A percentile compares a stretch with the other conserved stretches of the same genome.
phyloP scores from a whole-genome alignment of 2,797 vertebrate species.

The Gila robusta region DNA sequence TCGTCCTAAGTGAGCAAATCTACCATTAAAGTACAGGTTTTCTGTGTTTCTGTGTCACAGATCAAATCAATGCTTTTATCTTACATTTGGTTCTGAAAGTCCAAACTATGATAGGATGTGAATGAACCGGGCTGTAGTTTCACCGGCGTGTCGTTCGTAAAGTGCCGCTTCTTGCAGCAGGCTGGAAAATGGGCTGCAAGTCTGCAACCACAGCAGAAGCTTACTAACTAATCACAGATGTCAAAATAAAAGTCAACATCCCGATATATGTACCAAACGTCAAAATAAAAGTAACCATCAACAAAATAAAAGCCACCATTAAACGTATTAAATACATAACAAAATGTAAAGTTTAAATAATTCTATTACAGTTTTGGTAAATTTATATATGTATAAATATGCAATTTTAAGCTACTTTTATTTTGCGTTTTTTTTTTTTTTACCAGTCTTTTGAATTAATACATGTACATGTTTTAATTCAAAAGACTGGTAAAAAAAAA shows the following conservation, averaged over 20 bases:
- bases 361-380: neutral
- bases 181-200: neutral
- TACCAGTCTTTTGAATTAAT: neutral
- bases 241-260: conserved; percentile 43
- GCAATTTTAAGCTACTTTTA: neutral
- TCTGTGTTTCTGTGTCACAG: neutral
- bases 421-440: neutral
- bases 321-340: neutral
- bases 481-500: too few species aligned
- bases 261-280: neutral
- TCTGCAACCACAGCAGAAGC: conserved; percentile 3
- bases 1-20: neutral
- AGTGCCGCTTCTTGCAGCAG: conserved; percentile 21
- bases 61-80: neutral
- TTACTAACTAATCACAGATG: conserved; percentile 5
- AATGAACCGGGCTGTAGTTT: conserved; percentile 1
- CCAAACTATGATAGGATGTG: neutral
- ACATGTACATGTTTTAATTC: neutral
- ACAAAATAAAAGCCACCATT: neutral
- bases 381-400: neutral
- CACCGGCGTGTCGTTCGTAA: conserved; percentile 28
- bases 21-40: neutral
- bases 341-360: neutral
- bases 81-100: conserved; percentile 39
- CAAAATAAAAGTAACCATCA: conserved; percentile 28